Conservation (phyloP, 2,888 invertebrate genomes). For the Aspidiotus destructor region DNA sequence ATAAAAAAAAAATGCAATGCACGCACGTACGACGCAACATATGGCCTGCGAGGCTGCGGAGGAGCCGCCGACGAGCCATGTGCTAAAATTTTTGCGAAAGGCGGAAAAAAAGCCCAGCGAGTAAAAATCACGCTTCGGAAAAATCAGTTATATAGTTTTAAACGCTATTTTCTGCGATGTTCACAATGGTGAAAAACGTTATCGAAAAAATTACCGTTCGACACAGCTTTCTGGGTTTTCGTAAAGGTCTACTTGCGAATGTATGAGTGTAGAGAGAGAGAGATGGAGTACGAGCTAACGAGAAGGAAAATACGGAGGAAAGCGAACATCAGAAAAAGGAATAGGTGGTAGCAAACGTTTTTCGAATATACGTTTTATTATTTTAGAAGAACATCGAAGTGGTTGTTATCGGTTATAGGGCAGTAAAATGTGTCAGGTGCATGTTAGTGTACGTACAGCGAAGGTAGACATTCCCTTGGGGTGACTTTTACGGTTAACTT, state of each 20-base stretch:
- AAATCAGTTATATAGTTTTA: background rate
- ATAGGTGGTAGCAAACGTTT: constrained; percentile 10
- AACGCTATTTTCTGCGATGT: background rate
- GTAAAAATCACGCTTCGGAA: background rate
- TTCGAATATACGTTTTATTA: constrained; percentile 31
- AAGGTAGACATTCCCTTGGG: constrained; percentile 29
- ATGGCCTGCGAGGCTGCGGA: background rate
- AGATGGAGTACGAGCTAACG: background rate
- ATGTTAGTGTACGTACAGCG: constrained; percentile 22
- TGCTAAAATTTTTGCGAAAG: background rate
- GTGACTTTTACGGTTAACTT: constrained; percentile 33
- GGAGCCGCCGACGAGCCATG: background rate
- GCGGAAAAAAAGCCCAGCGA: background rate
- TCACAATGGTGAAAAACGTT: background rate
- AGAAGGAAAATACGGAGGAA: background rate
- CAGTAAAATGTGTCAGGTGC: constrained; percentile 33
- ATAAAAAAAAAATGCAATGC: too few species aligned
- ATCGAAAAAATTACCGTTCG: constrained; percentile 2
- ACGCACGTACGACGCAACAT: background rate
- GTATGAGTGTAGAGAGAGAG: background rate
- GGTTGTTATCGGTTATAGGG: constrained; percentile 33
- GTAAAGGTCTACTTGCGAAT: background rate
- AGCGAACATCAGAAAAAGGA: background rate
- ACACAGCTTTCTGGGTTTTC: background rate
- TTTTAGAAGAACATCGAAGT: constrained; percentile 28